Conservation (phyloP, 2,888 invertebrate species). For the Xestia xanthographa region DNA sequence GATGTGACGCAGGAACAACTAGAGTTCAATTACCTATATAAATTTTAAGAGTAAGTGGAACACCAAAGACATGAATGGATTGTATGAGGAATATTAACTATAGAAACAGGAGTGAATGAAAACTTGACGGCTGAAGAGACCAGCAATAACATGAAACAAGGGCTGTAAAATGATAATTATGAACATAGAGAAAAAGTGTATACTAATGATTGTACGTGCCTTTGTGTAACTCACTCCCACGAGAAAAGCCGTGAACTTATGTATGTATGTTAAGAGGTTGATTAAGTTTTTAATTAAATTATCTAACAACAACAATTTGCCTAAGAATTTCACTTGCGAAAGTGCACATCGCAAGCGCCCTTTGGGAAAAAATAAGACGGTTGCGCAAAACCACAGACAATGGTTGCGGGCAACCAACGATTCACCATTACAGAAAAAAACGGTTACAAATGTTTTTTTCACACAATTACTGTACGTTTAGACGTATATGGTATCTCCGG, state of each 20-base stretch:
- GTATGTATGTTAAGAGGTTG: constrained; percentile 36
- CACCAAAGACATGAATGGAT: neutral
- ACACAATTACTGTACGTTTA: constrained; percentile 55
- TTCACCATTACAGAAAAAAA: constrained; percentile 48
- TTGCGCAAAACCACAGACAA: constrained; percentile 64
- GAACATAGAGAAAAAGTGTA: neutral
- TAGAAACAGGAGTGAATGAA: neutral
- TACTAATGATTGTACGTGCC: neutral
- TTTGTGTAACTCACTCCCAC: constrained; percentile 10
- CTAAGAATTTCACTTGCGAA: constrained; percentile 60
- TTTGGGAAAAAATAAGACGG: constrained; percentile 53
- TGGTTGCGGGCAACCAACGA: constrained; percentile 35
- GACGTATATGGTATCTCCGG: constrained; percentile 44
- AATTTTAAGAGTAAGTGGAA: neutral
- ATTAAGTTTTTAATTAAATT: constrained; percentile 32
- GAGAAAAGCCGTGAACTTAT: constrained; percentile 4
- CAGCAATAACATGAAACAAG: neutral
- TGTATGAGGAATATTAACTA: too few species aligned
- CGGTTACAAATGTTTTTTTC: constrained; percentile 56
- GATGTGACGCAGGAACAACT: too few species aligned
- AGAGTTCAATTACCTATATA: neutral
- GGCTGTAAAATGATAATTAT: too few species aligned
- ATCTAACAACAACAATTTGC: constrained; percentile 32
- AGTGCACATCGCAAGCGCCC: constrained; percentile 53
- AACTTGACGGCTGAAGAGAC: accelerated